Base-by-base conservation (phyloP, 1,140 invertebrate species). In the Drosophila bifasciata region DNA sequence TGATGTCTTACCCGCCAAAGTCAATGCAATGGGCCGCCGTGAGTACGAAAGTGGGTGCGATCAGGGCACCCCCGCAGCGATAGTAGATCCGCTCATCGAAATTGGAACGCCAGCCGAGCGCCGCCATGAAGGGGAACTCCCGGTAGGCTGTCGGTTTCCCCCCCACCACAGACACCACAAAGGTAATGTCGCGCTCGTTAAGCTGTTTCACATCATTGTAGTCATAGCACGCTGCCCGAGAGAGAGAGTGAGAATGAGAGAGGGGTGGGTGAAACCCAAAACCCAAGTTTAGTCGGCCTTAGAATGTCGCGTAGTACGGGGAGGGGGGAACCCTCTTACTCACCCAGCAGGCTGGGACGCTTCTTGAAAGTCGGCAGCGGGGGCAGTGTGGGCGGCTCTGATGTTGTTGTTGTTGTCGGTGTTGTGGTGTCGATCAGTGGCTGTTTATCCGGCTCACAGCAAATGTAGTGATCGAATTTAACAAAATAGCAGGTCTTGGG, bases 51-150 rank as follows among this genome's bases (percentile, higher is more conserved):
- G 44, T 79, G 3, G 68, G 46, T 1, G 91, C 77, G 41, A 92
- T 90, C 1, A 92, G 53, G 0, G 79, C 72, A 1, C 90, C 91
- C n/a, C 91, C 91, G 40, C 91, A 92, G 9, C 80, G 81, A 52
- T 76, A 88, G 23, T 78, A 91, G 3, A 76, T 57, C 0, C 40
- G 57, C 11, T 59, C 61, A 13, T 88, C 79, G 4, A 72, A 69
- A 21, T 70, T 80, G 1, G 89, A 89, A 3, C 53, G 56, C 81
- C 90, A 92, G 23, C 91, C 91, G 1, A 92, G 46, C 11, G 91
- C 91, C 9, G 81, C 81, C 93, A 93, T 93, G 55, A 92, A 93
- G n/a, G 92, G 92, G 50, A 92, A 93, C 73, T 93, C 93, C 48
- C 92, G 90, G 6, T 71, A 66, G 3, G 61, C 48, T 0, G 91